Conservation (phyloP, 2,797 vertebrate species). For the Chromobotia macracanthus region DNA sequence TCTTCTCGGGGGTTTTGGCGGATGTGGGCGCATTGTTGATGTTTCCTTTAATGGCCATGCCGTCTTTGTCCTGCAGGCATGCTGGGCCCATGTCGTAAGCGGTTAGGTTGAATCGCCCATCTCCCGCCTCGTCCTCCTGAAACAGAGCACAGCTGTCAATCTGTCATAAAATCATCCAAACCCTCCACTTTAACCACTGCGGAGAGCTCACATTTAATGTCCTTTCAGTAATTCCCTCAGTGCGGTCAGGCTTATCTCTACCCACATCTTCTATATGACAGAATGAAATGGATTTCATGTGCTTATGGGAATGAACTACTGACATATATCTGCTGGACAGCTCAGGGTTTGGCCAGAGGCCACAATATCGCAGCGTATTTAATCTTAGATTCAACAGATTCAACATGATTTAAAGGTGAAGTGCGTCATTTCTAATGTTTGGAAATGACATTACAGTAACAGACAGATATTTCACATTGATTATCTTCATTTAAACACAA, state of each 20-base stretch:
- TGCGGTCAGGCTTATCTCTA: constrained; percentile 32
- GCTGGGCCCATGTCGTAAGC: constrained; percentile 96
- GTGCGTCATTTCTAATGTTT: too few relatives aligned
- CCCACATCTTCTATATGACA: neutral
- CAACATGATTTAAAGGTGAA: too few relatives aligned
- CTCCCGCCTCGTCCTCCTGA: constrained; percentile 94
- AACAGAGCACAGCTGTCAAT: constrained; percentile 77
- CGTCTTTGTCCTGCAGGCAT: constrained; percentile 96
- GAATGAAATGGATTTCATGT: constrained; percentile 32
- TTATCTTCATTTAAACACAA: constrained; percentile 34
- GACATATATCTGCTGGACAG: constrained; percentile 29
- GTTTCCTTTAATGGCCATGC: constrained; percentile 96
- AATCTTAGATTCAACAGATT: constrained; percentile 40
- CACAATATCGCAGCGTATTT: constrained; percentile 14
- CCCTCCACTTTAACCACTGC: constrained; percentile 6
- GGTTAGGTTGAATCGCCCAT: constrained; percentile 95
- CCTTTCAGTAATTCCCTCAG: constrained; percentile 19
- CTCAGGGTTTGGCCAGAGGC: neutral
- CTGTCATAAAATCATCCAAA: constrained; percentile 64
- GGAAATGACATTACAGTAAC: constrained; percentile 51
- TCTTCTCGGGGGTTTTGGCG: constrained; percentile 81
- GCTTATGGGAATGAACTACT: constrained; percentile 51
- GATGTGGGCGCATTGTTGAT: constrained; percentile 91
- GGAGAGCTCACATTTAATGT: neutral
- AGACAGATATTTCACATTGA: constrained; percentile 44